Evolutionary conservation across 2,113 vertebrate species (phyloP).

Genomic region (Raja brachyura): DNA sequence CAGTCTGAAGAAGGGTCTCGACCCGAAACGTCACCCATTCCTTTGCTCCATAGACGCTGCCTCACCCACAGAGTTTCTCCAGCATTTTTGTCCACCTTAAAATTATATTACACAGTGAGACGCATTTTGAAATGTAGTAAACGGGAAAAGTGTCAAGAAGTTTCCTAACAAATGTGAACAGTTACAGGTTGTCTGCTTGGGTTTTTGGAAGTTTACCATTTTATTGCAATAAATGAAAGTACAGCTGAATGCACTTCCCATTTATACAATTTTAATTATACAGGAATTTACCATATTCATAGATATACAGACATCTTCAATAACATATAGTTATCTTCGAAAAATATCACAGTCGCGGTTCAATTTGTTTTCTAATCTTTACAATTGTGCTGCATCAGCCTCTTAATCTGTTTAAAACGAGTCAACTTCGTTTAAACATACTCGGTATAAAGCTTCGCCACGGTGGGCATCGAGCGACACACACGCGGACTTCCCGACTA

Average conservation of each 20-base stretch:
- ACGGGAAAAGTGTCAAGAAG: background rate
- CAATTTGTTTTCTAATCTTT: background rate
- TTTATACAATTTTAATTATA: constrained; percentile 24
- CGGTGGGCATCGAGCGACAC: background rate
- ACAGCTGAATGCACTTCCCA: background rate
- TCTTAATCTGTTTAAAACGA: background rate
- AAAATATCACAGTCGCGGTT: background rate
- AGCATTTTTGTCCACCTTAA: no score
- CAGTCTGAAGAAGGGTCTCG: no score
- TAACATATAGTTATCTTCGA: background rate
- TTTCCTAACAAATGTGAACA: background rate
- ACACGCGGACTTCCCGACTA: background rate
- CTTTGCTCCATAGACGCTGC: no score
- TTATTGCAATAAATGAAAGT: background rate
- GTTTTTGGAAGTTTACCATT: background rate
- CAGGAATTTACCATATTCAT: background rate
- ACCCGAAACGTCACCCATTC: no score
- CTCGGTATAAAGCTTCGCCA: background rate
- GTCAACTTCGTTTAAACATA: background rate
- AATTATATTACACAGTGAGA: background rate
- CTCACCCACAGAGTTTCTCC: no score
- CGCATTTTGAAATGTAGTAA: background rate
- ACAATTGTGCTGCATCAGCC: constrained; percentile 16
- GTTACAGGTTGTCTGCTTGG: background rate
- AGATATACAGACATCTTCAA: background rate